These are phyloP conservation scores for Clarias gariepinus DNA, from an alignment of 2,113 vertebrate species.

Conservation along the genomic window DNA sequence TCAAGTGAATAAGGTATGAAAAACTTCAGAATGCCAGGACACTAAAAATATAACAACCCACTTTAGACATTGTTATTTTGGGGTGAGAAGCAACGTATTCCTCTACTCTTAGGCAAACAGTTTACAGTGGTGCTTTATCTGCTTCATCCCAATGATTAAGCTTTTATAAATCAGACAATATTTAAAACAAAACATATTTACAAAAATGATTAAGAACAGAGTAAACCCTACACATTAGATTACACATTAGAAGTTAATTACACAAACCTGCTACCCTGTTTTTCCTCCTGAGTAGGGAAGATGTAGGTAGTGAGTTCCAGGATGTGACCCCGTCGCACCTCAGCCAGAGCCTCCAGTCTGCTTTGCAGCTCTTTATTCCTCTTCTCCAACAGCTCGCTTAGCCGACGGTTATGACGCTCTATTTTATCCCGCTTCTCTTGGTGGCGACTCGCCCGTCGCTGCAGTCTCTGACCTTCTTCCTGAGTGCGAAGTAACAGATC, in stretches of 20 bases:
- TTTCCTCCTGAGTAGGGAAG: slow-evolving; percentile 90
- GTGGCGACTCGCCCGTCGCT: slow-evolving; percentile 86
- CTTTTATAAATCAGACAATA: neutral
- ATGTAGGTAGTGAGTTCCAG: slow-evolving; percentile 89
- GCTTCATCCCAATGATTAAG: neutral
- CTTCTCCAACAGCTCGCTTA: slow-evolving; percentile 85
- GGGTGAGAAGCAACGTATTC: neutral
- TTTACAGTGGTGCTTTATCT: neutral
- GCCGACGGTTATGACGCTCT: slow-evolving; percentile 84
- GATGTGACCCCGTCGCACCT: slow-evolving; percentile 80
- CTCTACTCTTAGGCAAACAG: neutral
- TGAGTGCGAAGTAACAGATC: slow-evolving; percentile 84
- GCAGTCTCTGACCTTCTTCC: slow-evolving; percentile 88
- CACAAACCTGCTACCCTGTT: slow-evolving; percentile 82
- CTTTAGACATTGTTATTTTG: neutral
- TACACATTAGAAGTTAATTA: neutral
- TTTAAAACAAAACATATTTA: neutral
- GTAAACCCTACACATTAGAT: neutral
- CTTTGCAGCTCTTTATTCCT: slow-evolving; percentile 77
- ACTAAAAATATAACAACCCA: neutral
- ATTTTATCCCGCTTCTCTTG: slow-evolving; percentile 97
- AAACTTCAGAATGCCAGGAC: neutral
- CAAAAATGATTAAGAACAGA: neutral
- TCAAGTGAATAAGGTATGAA: neutral
- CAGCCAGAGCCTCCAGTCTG: slow-evolving; percentile 78